A percentile compares a stretch with the other conserved stretches of the same genome.
These are phyloP conservation scores for Siphonodentalium dalli DNA, from an alignment of 2,888 invertebrate genomes.

Conservation along the genomic window DNA sequence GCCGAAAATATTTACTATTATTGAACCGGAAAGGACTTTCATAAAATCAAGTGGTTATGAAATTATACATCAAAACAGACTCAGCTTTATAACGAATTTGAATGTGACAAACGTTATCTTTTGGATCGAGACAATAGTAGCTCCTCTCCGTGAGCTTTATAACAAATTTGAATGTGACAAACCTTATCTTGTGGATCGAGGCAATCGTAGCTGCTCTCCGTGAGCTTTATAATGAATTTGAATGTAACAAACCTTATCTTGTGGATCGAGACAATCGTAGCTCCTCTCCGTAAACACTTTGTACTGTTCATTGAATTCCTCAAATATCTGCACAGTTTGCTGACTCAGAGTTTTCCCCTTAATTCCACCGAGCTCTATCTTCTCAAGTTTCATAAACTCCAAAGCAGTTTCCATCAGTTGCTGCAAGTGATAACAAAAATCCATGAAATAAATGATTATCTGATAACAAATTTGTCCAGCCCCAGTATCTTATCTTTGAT, in stretches of 20 bases:
- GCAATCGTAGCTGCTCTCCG: too few relatives aligned
- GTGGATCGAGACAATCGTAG: conserved; percentile 64
- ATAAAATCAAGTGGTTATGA: too few relatives aligned
- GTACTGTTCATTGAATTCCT: conserved; percentile 65
- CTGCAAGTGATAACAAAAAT: conserved; percentile 60
- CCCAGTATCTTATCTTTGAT: background rate
- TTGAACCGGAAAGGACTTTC: too few relatives aligned
- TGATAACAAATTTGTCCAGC: background rate
- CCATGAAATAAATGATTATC: background rate
- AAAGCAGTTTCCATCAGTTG: conserved; percentile 90
- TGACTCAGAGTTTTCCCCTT: conserved; percentile 65
- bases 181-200: too few relatives aligned
- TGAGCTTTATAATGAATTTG: background rate
- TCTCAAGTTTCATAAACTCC: conserved; percentile 93
- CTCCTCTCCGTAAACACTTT: conserved; percentile 62
- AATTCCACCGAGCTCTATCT: conserved; percentile 87
- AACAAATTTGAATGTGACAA: too few relatives aligned
- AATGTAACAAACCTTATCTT: conserved; percentile 44
- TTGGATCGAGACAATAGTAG: too few relatives aligned
- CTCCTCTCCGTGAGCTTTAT: too few relatives aligned
- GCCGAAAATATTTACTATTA: too few relatives aligned
- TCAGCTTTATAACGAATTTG: too few relatives aligned
- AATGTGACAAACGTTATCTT: too few relatives aligned
- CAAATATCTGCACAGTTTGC: conserved; percentile 62
- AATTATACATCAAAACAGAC: too few relatives aligned